Base-by-base conservation (phyloP, 2,113 vertebrate species). In the Ibidorhyncha struthersii region DNA sequence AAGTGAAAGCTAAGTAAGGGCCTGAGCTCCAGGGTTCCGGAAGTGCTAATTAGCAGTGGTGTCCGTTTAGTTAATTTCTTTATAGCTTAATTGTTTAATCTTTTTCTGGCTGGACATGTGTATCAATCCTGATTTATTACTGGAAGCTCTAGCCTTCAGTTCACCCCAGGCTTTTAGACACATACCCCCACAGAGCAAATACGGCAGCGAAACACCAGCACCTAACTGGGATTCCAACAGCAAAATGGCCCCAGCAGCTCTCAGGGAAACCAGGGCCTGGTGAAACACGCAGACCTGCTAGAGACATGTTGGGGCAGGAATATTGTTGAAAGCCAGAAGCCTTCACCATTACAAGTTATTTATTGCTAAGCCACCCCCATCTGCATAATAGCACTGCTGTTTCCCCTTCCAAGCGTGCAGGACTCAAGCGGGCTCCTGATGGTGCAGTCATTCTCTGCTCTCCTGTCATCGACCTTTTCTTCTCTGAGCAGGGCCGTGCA, bases 1-100 rank as follows among this genome's bases (percentile, higher is more conserved):
- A 98, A 96, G 93, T 98, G 53, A 98, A 98, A 98, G 97, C 98
- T 74, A 98, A 98, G 98, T 98, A 98, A 98, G 98, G 82, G n/a
- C 77, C 49, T n/a, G 2, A 90, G 72, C n/a, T 58, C 15, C 8
- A 50, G 30, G 15, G 34, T 47, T 78, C 77, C 3, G 3, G 55
- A 87, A 80, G 38, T 41, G 53, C 81, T 80, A n/a, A 77, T 79
- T 62, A 74, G 76, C 41, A 61, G 40, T 12, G 18, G 4, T 40
- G 41, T 62, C 34, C 8, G 1, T 69, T 96, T 82, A 82, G 27
- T 87, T 86, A 5, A 36, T 85, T 90, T 90, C 50, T 61, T 38
- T 79, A 55, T 11, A 50, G 34, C 62, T 40, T 74, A 41, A 63
- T 74, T 89, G 62, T 56, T 73, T 81, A 25, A 9, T 71, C 22